These are phyloP conservation scores for Zosterops lateralis DNA, from an alignment of 2,113 vertebrate genomes.

Conservation along the genomic window DNA sequence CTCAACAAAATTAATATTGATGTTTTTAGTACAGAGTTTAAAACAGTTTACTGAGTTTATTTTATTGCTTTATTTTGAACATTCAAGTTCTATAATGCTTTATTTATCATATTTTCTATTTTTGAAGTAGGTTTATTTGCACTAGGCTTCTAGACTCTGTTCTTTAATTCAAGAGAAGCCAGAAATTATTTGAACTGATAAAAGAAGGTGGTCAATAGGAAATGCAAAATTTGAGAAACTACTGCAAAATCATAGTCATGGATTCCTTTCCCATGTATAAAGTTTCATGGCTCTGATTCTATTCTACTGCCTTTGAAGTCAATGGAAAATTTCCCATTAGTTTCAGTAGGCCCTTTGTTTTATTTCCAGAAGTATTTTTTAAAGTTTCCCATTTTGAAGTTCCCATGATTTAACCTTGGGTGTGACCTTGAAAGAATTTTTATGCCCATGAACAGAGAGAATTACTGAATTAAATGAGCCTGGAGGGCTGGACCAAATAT, in stretches of 20 bases:
- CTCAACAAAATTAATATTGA: background rate
- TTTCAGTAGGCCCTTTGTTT: constrained; percentile 26
- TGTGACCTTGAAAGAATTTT: constrained; percentile 10
- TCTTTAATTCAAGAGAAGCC: background rate
- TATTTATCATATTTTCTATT: background rate
- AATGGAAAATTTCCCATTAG: constrained; percentile 28
- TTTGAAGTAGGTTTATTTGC: background rate
- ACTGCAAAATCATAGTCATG: background rate
- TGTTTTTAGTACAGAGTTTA: background rate
- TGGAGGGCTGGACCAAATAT: background rate
- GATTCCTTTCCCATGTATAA: background rate
- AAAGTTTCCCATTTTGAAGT: constrained; percentile 2
- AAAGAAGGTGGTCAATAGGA: background rate
- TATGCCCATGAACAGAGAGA: background rate
- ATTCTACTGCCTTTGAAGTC: constrained; percentile 1
- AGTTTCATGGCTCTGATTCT: background rate
- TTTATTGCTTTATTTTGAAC: background rate
- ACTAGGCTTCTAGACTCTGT: background rate
- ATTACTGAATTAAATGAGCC: background rate
- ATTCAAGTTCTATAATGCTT: background rate
- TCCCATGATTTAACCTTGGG: background rate
- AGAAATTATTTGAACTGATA: background rate
- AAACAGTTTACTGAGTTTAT: background rate
- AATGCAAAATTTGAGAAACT: background rate
- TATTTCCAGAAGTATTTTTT: constrained; percentile 12